Evolutionary conservation across 2,888 invertebrate species (phyloP), one percentile per base, ranked within the genome.

Genomic region (Conistra vaccinii): DNA sequence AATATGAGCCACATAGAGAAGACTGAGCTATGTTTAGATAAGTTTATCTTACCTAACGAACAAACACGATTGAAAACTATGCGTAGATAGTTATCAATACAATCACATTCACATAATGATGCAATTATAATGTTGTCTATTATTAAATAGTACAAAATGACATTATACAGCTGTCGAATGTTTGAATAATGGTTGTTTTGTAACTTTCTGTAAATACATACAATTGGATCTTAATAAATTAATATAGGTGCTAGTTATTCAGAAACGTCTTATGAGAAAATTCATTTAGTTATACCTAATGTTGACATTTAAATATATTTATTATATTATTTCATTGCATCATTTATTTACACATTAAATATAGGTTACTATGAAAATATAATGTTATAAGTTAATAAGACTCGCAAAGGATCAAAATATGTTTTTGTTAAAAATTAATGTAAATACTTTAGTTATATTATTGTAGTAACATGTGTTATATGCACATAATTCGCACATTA

Each of bases 241-340:
- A 83, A 80, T 78, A 88, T 94, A 95, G 95, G 95, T 95, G 95
- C 95, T 95, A 94, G 91, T 89, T 85, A 89, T 89, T 91, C 87
- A 90, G 90, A 91, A 93, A 91, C 86, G 87, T 94, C 91, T 91
- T 93, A 91, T 91, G 91, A 90, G 88, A 89, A 90, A 86, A 83
- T 76, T 85, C 73, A 83, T 73, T 82, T 81, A 80, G 78, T 76
- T 85, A 73, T 74, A 62, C 39, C 61, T 76, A 76, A 78, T 53
- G 61, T 88, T 87, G 87, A 88, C 87, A 85, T 87, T 84, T 69
- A 70, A 72, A 42, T 39, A 75, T 80, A 83, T 76, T 80, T 80
- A 83, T 76, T 80, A 63, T 69, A 78, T 79, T 76, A 62, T 79
- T 85, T 76, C 65, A 75, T 72, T 80, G 80, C 57, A 62, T 73